Conservation (phyloP, 2,888 invertebrate genomes). For the Amblyjoppa fuscipennis region DNA sequence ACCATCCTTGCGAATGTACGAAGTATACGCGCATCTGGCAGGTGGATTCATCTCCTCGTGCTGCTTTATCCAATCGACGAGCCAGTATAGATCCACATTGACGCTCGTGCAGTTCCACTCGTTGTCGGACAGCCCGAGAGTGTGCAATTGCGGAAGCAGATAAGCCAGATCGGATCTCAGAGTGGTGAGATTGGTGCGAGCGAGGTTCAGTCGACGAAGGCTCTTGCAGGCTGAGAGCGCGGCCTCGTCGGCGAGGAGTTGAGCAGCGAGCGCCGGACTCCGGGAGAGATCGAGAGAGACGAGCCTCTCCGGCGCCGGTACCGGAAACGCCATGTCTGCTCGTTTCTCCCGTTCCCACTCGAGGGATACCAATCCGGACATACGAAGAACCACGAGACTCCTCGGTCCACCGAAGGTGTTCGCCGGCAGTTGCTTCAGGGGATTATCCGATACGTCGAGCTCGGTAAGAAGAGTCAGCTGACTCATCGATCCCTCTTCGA, state of each 20-base stretch:
- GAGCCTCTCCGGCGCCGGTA: conserved; percentile 90
- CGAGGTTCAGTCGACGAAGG: conserved; percentile 90
- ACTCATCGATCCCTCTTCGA: conserved; percentile 92
- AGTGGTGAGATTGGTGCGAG: conserved; percentile 88
- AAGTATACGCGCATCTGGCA: conserved; percentile 75
- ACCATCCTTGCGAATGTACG: conserved; percentile 9
- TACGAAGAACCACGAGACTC: conserved; percentile 89
- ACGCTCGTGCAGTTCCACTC: conserved; percentile 89
- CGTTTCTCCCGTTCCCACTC: conserved; percentile 84
- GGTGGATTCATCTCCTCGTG: conserved; percentile 83
- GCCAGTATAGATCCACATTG: conserved; percentile 87
- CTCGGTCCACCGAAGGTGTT: conserved; percentile 90
- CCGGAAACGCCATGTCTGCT: conserved; percentile 89
- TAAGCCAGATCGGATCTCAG: conserved; percentile 90
- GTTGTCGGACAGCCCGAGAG: conserved; percentile 90
- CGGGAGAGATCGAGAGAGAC: conserved; percentile 91
- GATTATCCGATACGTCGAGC: conserved; percentile 94
- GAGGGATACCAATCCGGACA: conserved; percentile 88
- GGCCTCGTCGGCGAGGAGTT: conserved; percentile 90
- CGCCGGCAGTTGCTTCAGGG: conserved; percentile 89
- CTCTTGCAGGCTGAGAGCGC: conserved; percentile 90
- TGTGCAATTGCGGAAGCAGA: conserved; percentile 90
- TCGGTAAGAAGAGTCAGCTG: conserved; percentile 91
- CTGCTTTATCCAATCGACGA: conserved; percentile 89
- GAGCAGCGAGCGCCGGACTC: conserved; percentile 90